These are phyloP conservation scores for Pammene fasciana DNA, from an alignment of 2,888 invertebrate genomes.

Conservation along the genomic window DNA sequence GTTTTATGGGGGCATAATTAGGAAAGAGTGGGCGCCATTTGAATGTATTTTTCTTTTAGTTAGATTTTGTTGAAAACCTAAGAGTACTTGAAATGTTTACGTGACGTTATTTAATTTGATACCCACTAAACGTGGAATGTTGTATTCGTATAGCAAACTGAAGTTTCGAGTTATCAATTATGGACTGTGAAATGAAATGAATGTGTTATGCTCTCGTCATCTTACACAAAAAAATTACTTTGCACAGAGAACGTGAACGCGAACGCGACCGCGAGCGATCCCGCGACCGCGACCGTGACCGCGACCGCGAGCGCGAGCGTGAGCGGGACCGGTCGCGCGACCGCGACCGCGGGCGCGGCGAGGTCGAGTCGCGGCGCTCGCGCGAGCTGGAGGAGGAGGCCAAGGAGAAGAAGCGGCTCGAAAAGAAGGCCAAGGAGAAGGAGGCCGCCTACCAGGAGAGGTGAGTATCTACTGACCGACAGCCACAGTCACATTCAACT, in stretches of 20 bases:
- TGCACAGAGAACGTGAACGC: slow-evolving; percentile 63
- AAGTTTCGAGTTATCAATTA: too few relatives aligned
- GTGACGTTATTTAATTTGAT: too few relatives aligned
- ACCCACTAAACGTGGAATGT: too few relatives aligned
- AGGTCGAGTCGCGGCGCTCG: slow-evolving; percentile 87
- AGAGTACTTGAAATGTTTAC: too few relatives aligned
- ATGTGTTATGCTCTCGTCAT: too few relatives aligned
- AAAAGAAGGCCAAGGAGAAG: slow-evolving; percentile 96
- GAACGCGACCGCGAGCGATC: slow-evolving; percentile 60
- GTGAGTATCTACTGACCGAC: slow-evolving; percentile 56
- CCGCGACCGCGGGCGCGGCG: slow-evolving; percentile 77
- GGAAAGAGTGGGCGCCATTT: too few relatives aligned
- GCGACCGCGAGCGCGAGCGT: slow-evolving; percentile 68
- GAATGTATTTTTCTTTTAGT: too few relatives aligned
- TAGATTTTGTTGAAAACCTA: too few relatives aligned
- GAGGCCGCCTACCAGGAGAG: slow-evolving; percentile 98
- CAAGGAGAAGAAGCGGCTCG: slow-evolving; percentile 93
- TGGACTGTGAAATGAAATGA: too few relatives aligned
- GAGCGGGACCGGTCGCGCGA: slow-evolving; percentile 71
- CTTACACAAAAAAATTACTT: neutral
- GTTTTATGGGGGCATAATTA: too few relatives aligned
- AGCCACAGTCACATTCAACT: too few relatives aligned
- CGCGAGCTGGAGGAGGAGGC: slow-evolving; percentile 96
- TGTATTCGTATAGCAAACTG: too few relatives aligned
- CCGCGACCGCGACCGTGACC: slow-evolving; percentile 64